Evolutionary conservation across 2,797 vertebrate genomes (phyloP).

Genomic region (Sphaeramia orbicularis): DNA sequence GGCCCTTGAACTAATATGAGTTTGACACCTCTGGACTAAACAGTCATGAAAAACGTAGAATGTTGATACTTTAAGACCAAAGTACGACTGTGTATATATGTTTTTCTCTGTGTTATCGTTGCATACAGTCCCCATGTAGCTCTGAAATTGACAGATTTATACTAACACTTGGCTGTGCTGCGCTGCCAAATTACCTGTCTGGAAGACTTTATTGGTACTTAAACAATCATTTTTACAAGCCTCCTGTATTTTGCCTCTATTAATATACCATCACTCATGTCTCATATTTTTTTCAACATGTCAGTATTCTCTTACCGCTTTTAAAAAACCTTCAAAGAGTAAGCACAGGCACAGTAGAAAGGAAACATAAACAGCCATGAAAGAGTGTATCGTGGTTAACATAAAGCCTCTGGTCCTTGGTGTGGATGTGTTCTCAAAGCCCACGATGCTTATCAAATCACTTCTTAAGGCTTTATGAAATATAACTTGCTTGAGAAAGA

Average conservation of each 20-base stretch:
- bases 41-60: not conserved
- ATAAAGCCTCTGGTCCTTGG: not conserved
- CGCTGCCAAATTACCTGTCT: slow-evolving; percentile 70
- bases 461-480: not conserved
- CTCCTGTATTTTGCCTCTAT: slow-evolving; percentile 50
- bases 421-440: not conserved
- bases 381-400: slow-evolving; percentile 1
- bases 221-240: slow-evolving; percentile 72
- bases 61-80: slow-evolving; percentile 3
- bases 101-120: slow-evolving; percentile 22
- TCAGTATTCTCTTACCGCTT: not conserved
- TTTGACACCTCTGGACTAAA: too few relatives aligned
- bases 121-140: slow-evolving; percentile 25
- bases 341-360: not conserved
- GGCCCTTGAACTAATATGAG: too few relatives aligned
- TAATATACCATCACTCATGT: slow-evolving; percentile 52
- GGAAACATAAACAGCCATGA: slow-evolving; percentile 4
- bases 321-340: slow-evolving; percentile 2
- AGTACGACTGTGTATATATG: not conserved
- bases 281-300: slow-evolving; percentile 19
- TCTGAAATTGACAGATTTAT: slow-evolving; percentile 66
- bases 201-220: slow-evolving; percentile 70
- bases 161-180: slow-evolving; percentile 47
- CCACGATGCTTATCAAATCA: not conserved
- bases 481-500: not conserved